Evolutionary conservation across 1,140 invertebrate species (phyloP), one percentile per base, ranked within the genome.

Genomic region (Cydia amplana): DNA sequence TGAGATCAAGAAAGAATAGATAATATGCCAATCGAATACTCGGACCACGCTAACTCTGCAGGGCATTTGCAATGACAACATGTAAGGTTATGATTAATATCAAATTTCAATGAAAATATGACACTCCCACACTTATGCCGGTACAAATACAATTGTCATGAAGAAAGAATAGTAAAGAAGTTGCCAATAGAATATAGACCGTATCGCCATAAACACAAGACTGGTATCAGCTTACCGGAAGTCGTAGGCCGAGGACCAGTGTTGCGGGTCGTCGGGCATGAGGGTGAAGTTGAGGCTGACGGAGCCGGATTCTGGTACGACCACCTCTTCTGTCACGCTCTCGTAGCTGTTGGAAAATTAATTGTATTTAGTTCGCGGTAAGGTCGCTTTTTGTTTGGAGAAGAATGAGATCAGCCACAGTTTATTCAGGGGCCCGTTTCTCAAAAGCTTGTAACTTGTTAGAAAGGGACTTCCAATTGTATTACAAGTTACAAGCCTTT

Each of bases 171-270:
- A n/a, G n/a, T n/a, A 20, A 20, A 23, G 9, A 10, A 10, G 5
- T 49, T 18, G 6, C 55, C 55, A 60, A 60, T 60, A 0, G 1
- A 60, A 10, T 60, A 32, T n/a, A 63, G 32, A 65, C 23, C 20
- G 63, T 70, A n/a, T 23, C 49, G 55, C 43, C 60, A 51, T 51
- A 75, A 51, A 51, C n/a, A 28, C 6, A 67, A 23, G 65, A 70
- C 64, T 25, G 28, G 12, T 67, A n/a, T 32, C 16, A 67, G 87
- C 87, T 90, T 82, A 93, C 91, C 93, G 94, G 90, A 96, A 98
- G 89, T 98, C 97, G 83, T 96, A 94, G 6, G 95, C 94, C 12
- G 94, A 94, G 0, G 96, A 96, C 98, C 98, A 99, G 79, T 96
- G 95, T 73, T 95, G 90, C 0, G 95, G 94, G 86, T 97, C 95